phyloP scores from a whole-genome alignment of 2,888 invertebrate genomes.

The Tenthredo notha region DNA sequence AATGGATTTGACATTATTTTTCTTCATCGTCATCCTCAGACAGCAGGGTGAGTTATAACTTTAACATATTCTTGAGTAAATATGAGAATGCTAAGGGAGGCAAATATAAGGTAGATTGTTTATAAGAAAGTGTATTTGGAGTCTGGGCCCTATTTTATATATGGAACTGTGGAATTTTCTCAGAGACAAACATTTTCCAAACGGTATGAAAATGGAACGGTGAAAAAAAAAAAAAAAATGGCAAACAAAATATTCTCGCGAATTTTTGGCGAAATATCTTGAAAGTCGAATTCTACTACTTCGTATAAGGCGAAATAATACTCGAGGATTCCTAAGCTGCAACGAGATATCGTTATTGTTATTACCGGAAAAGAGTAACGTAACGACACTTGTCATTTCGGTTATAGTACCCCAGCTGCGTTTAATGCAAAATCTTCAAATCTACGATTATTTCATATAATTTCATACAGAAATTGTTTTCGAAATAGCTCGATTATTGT shows the following conservation, averaged over 20 bases:
- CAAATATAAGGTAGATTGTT: background rate
- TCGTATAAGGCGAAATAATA: background rate
- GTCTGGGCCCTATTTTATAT: background rate
- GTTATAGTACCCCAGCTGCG: background rate
- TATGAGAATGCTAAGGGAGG: background rate
- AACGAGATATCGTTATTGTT: background rate
- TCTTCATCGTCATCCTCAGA: constrained; percentile 33
- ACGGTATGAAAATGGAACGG: background rate
- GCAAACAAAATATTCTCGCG: background rate
- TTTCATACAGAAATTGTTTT: background rate
- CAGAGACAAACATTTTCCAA: constrained; percentile 5
- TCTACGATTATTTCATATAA: background rate
- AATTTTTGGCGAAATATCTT: background rate
- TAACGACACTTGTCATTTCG: background rate
- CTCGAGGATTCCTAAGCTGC: background rate
- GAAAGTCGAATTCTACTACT: background rate
- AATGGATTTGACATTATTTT: constrained; percentile 33
- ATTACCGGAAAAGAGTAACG: background rate
- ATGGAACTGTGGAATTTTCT: background rate
- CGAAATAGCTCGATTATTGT: too few relatives aligned
- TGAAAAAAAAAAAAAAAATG: background rate
- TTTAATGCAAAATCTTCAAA: background rate
- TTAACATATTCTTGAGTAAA: background rate
- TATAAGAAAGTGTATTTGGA: background rate
- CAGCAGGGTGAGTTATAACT: constrained; percentile 26